Evolutionary conservation across 2,113 vertebrate genomes (phyloP).

Genomic region (Thunnus maccoyii): DNA sequence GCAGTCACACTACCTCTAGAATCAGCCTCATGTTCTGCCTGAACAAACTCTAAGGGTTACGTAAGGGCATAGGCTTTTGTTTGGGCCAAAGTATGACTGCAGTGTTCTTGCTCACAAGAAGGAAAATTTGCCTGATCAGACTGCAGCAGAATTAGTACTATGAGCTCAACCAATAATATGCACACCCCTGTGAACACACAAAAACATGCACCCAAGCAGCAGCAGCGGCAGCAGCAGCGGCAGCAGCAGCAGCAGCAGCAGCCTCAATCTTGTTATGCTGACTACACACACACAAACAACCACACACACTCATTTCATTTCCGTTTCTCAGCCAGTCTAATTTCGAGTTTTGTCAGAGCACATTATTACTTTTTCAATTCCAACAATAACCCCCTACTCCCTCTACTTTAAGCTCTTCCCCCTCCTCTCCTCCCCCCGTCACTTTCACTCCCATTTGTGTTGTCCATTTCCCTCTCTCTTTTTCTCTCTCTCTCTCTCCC

Average conservation of each 20-base stretch:
- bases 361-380: slow-evolving; percentile 73
- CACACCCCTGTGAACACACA: slow-evolving; percentile 40
- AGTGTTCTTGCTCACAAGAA: slow-evolving; percentile 9
- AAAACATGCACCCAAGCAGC: slow-evolving; percentile 37
- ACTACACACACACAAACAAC: slow-evolving; percentile 39
- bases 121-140: slow-evolving; percentile 31
- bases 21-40: neutral
- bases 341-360: slow-evolving; percentile 65
- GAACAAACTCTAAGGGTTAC: neutral
- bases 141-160: slow-evolving; percentile 48
- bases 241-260: neutral
- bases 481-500: neutral
- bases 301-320: slow-evolving; percentile 64
- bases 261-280: slow-evolving; percentile 51
- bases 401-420: slow-evolving; percentile 12
- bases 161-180: slow-evolving; percentile 48
- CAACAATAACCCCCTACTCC: slow-evolving; percentile 56
- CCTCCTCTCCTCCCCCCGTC: neutral
- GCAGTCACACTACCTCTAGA: neutral
- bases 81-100: neutral
- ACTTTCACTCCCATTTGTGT: slow-evolving; percentile 15
- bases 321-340: slow-evolving; percentile 61
- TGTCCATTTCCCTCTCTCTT: neutral
- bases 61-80: neutral
- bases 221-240: neutral